Evolutionary conservation across 2,888 invertebrate genomes (phyloP), one percentile per base, ranked within the genome.

Genomic region (Cantharis rufa): DNA sequence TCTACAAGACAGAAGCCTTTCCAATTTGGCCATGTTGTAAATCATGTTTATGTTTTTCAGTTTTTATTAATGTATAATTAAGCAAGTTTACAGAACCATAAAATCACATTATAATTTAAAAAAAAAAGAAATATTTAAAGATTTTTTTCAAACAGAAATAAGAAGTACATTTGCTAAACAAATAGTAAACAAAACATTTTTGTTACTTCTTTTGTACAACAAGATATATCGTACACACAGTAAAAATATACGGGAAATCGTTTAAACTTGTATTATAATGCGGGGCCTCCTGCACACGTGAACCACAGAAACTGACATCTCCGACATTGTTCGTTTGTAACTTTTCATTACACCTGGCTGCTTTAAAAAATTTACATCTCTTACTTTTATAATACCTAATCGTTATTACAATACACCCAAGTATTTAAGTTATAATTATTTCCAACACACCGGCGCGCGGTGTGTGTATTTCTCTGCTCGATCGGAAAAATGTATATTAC

Each of bases 201-300:
- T 21, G 24, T 15, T 24, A 69, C 66, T 16, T 24, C 24, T 24
- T 24, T 24, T 24, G 24, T 24, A 24, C 24, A 1, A 66, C 71
- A 73, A 68, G 69, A 62, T 16, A 62, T 66, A 27, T 68, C 66
- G 66, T 32, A 32, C 13, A 32, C 13, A 32, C 32, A 32, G 13
- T 32, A 32, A 32, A 32, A 13, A 73, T 48, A 68, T 74, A 74
- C 73, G 74, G 76, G 71, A 74, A 76, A 71, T 63, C 70, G 21
- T 48, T 69, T 69, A 24, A 73, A 48, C 16, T 16, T 15, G 11
- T 28, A 27, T 62, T 64, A 64, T 61, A 24, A 80, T 80, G 80
- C 80, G 80, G 80, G 80, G 77, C 80, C 80, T 79, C 77, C 79
- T 80, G 80, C 69, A 62, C 63, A 72, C 61, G 72, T 73, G 66